Base-by-base conservation (phyloP, 2,888 invertebrate genomes). In the Neoscelio sp. region DNA sequence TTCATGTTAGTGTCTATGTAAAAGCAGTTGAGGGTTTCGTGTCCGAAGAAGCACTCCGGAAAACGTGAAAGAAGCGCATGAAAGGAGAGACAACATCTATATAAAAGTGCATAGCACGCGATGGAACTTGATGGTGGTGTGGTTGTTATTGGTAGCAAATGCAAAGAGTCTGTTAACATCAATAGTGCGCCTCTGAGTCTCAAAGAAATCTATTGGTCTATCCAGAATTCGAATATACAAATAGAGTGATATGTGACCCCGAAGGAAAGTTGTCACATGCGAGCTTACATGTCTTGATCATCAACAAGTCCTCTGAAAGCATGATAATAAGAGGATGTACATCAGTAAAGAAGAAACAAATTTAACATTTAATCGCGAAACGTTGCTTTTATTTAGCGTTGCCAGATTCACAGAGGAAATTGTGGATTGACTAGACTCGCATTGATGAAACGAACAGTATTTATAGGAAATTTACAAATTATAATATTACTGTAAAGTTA, bases 241-340 rank as follows among this genome's bases (percentile, higher is more conserved):
- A 52, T 30, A 52, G 15, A 23, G 20, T 3, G 2, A 18, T 17
- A 23, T 42, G 56, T 44, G 40, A 56, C 33, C 54, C 30, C 54
- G 50, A 30, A 50, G 12, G 20, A 52, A 30, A 28, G 7, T 26
- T 13, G 18, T 60, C 10, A n/a, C 77, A 81, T 77, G 81, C 78
- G 70, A 80, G 85, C 86, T 87, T 87, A 87, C 85, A 78, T 85
- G 83, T 73, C 80, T 78, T 60, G 15, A 26, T 65, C 64, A 81
- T 83, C 82, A 80, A 76, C 75, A 78, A 78, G 68, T 85, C 85
- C 85, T 75, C 86, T 86, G 86, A 78, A 85, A 86, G 85, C 83
- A 87, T 78, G 81, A 84, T 78, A 75, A 86, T 42, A 73, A 79
- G 80, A 83, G 82, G 79, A 81, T 46, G 65, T 74, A 82, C n/a